Evolutionary conservation across 2,888 invertebrate genomes (phyloP).

Genomic region (Orchesellides sinensis): DNA sequence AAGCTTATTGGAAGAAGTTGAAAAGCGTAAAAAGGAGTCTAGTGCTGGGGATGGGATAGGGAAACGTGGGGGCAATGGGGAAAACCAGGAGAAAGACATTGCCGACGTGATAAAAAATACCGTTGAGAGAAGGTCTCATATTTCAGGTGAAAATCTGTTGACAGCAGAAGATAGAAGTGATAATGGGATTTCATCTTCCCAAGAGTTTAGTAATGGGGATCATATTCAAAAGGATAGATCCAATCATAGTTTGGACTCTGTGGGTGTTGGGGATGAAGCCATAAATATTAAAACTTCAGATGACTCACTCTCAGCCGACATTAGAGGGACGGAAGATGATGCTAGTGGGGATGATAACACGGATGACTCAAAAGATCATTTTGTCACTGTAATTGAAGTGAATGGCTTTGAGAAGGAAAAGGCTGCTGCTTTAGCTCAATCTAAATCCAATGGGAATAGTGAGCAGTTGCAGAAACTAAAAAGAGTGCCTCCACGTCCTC

Average conservation of each 20-base stretch:
- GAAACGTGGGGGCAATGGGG: conserved; percentile 74
- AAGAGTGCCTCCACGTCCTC: conserved; percentile 77
- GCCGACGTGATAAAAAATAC: conserved; percentile 74
- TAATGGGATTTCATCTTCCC: background rate
- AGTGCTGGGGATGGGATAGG: conserved; percentile 70
- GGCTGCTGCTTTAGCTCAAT: conserved; percentile 68
- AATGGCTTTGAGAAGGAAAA: conserved; percentile 81
- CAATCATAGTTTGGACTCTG: conserved; percentile 50
- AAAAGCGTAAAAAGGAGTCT: conserved; percentile 85
- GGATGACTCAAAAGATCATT: conserved; percentile 80
- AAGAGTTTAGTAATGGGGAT: conserved; percentile 13
- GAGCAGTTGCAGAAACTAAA: conserved; percentile 70
- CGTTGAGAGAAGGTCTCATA: conserved; percentile 69
- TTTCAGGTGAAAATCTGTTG: conserved; percentile 47
- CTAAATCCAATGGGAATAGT: conserved; percentile 57
- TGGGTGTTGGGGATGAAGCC: conserved; percentile 44
- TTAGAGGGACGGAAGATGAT: conserved; percentile 76
- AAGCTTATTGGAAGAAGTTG: conserved; percentile 89
- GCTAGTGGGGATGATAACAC: conserved; percentile 66
- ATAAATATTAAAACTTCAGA: conserved; percentile 54
- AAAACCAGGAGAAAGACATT: conserved; percentile 71
- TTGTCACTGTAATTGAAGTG: conserved; percentile 93
- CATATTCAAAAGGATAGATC: conserved; percentile 52
- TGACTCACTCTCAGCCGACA: conserved; percentile 40
- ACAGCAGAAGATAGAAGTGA: conserved; percentile 4